Conservation (phyloP, 2,113 vertebrate species). For the Cricetomys ansorgei region DNA sequence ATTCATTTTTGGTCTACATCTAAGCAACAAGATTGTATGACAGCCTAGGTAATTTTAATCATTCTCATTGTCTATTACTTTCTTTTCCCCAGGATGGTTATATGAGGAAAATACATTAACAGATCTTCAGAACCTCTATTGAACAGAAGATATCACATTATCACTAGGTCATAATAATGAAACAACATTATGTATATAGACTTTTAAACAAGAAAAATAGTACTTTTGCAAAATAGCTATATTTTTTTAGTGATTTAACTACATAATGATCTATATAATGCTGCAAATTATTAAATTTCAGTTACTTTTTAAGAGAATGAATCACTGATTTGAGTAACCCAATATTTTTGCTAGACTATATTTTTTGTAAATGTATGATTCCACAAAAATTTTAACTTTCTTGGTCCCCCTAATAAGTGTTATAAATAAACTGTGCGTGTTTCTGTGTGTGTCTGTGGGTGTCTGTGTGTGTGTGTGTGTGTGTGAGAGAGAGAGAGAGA, state of each 20-base stretch:
- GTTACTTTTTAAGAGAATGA: background rate
- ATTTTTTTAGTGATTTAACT: constrained; percentile 2
- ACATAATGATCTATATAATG: background rate
- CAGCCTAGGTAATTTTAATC: background rate
- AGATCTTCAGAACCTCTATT: background rate
- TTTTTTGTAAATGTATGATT: background rate
- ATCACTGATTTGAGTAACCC: background rate
- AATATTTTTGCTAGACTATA: background rate
- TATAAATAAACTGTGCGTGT: background rate
- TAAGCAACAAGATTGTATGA: background rate
- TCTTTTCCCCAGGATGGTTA: background rate
- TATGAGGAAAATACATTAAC: background rate
- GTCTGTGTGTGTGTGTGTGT: background rate
- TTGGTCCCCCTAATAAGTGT: background rate
- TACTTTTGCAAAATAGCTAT: background rate
- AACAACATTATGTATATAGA: background rate
- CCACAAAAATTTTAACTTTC: background rate
- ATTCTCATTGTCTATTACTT: background rate
- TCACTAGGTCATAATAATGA: background rate
- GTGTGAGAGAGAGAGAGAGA: too few relatives aligned
- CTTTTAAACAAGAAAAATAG: constrained; percentile 3
- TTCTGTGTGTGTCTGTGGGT: background rate
- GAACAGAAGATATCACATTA: background rate
- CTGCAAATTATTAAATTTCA: background rate
- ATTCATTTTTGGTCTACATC: background rate